These are phyloP conservation scores for Fratercula arctica DNA, from an alignment of 2,797 vertebrate genomes.

Conservation along the genomic window DNA sequence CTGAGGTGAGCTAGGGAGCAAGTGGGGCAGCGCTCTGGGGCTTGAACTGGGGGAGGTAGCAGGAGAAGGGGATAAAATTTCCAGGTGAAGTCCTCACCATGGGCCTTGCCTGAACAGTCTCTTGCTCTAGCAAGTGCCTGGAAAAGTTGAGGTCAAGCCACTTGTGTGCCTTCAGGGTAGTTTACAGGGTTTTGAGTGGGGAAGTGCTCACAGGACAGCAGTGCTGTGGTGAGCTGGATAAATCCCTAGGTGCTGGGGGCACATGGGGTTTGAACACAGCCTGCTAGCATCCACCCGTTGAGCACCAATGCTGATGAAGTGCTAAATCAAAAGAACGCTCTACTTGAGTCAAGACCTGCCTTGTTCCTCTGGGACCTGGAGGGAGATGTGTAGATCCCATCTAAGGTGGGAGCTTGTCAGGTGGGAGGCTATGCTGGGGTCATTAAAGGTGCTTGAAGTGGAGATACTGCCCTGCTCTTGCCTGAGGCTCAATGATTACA, in stretches of 20 bases:
- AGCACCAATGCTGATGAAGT: neutral
- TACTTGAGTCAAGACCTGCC: neutral
- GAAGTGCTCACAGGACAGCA: neutral
- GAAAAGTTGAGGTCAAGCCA: neutral
- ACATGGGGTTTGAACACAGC: neutral
- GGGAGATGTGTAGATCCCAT: neutral
- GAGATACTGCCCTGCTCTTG: neutral
- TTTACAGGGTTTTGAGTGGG: neutral
- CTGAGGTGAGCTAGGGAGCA: neutral
- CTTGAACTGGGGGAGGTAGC: neutral
- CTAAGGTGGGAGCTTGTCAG: neutral
- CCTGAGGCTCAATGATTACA: neutral
- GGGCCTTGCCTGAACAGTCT: neutral
- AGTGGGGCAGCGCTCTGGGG: neutral
- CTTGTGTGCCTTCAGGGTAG: neutral
- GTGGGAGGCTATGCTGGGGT: neutral
- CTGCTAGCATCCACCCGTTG: too few relatives aligned
- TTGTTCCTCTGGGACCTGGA: neutral
- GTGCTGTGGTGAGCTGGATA: neutral
- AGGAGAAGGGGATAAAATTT: neutral
- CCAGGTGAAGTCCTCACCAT: neutral
- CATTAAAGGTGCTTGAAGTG: neutral
- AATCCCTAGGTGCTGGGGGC: neutral
- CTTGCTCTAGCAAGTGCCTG: neutral
- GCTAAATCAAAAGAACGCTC: neutral